Base-by-base conservation (phyloP, 2,797 vertebrate species). In the Brotogeris chrysoptera region DNA sequence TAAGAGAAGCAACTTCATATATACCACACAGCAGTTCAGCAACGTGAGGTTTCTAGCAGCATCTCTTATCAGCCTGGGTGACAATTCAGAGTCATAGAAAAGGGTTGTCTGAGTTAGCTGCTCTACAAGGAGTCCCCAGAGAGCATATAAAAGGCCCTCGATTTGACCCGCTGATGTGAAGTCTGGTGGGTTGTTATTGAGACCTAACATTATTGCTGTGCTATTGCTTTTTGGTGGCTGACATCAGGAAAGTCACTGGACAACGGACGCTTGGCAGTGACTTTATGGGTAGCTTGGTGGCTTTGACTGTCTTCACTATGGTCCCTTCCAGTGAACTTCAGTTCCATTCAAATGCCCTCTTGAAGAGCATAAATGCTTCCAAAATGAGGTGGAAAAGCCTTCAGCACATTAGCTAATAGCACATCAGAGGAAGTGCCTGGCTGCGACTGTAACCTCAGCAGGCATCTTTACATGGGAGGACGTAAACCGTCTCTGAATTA, bases 401-500 rank as follows among this genome's bases (percentile, higher is more conserved):
- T 85, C 81, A 90, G 88, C 93, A 66, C 96, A 96, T 95, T 91
- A 96, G 93, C 92, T 96, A 97, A 97, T 94, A 86, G 88, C 90
- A 86, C 88, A 91, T 41, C 86, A 86, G 91, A 90, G 95, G 96
- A 96, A 96, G 79, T 43, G 90, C 79, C 92, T 94, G 86, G 86
- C 93, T 95, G 95, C 1, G 0, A 73, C 78, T 77, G 77, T 93
- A 97, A 92, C 95, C 95, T 96, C 95, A 94, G 94, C 2, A 95
- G 92, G 92, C 91, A 94, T 91, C 86, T 88, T 94, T 66, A 83
- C 90, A 93, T 64, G 79, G 92, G 79, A 96, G 81, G 86, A 95
- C 1, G 9, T 86, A 96, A 96, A 96, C 92, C 79, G 50, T 66
- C 72, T 71, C 84, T 97, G 92, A 97, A 95, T 97, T 97, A 97